phyloP scores from a whole-genome alignment of 2,113 vertebrate genomes.

The Saimiri boliviensis region DNA sequence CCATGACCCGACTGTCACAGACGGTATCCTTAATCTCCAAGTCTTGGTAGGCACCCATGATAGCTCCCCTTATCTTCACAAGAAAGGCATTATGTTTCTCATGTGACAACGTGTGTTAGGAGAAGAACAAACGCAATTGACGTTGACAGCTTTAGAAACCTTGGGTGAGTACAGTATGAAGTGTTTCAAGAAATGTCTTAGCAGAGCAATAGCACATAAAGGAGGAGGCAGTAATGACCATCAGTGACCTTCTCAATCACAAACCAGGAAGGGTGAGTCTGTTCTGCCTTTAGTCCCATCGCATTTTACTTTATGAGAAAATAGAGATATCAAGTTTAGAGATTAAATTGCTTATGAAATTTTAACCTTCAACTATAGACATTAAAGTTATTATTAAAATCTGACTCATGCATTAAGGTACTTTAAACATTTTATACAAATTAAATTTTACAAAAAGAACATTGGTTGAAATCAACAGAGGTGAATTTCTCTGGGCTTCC shows the following conservation, averaged over 20 bases:
- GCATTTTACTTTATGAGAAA: constrained; percentile 26
- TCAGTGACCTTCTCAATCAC: constrained; percentile 21
- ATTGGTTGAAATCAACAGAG: not conserved
- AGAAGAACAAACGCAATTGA: not conserved
- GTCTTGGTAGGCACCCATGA: not conserved
- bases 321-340: constrained; percentile 49
- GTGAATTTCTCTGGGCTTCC: constrained; percentile 1
- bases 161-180: not conserved
- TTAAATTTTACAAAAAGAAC: constrained; percentile 34
- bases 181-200: not conserved
- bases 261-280: not conserved
- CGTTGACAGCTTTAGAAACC: not conserved
- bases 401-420: constrained; percentile 31
- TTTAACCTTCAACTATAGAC: constrained; percentile 50
- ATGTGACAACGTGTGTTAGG: not conserved
- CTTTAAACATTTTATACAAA: constrained; percentile 47
- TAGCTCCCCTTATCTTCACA: not conserved
- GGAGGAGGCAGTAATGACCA: not conserved
- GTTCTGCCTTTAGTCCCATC: not conserved
- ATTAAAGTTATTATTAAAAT: constrained; percentile 52
- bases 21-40: not conserved
- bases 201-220: not conserved
- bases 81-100: not conserved
- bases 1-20: not conserved
- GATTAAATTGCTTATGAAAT: constrained; percentile 47